These are phyloP conservation scores for Campoletis raptor DNA, from an alignment of 2,888 invertebrate species.

Conservation along the genomic window DNA sequence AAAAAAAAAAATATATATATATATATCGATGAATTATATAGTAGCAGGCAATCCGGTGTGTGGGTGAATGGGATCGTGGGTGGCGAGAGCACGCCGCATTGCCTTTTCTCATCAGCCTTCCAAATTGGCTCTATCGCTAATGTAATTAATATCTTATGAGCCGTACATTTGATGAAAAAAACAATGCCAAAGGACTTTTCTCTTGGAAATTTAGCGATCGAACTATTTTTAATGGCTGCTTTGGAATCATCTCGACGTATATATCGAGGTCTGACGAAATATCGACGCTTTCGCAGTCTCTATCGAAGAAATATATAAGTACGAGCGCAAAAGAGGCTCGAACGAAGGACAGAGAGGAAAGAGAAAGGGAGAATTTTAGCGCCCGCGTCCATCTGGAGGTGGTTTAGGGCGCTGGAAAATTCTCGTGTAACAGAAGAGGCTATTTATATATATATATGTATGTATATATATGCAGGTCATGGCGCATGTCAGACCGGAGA, in stretches of 20 bases:
- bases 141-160: not conserved
- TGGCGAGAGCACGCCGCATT: not conserved
- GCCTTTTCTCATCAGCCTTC: not conserved
- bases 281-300: conserved; percentile 19
- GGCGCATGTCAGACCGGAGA: conserved; percentile 81
- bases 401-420: conserved; percentile 44
- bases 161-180: not conserved
- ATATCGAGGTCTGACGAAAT: not conserved
- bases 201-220: not conserved
- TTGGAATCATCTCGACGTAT: not conserved
- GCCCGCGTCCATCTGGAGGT: conserved; percentile 35
- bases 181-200: not conserved
- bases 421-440: conserved; percentile 40
- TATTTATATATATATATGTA: conserved; percentile 58
- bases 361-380: conserved; percentile 6
- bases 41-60: not conserved
- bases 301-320: conserved; percentile 22
- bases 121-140: not conserved
- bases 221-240: not conserved
- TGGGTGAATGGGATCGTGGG: not conserved
- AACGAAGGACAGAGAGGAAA: not conserved
- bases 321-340: conserved; percentile 2
- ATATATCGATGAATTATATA: conserved; percentile 9
- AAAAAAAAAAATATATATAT: too few species aligned
- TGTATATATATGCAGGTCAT: conserved; percentile 79